A percentile compares a stretch with the other conserved stretches of the same genome.
Evolutionary conservation across 2,888 invertebrate species (phyloP).

Genomic region (Melanotus villosus): DNA sequence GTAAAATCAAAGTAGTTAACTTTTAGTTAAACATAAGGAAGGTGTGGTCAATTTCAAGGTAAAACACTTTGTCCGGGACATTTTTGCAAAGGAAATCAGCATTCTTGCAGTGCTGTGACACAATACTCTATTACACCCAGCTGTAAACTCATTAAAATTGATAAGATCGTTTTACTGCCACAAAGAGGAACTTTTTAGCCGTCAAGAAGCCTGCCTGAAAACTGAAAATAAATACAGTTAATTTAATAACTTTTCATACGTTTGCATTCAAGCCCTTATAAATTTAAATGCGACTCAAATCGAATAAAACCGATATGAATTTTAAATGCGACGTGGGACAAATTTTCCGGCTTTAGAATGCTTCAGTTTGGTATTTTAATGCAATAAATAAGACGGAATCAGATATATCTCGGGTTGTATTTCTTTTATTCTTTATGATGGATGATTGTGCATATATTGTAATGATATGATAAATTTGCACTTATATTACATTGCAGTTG

Average conservation of each 20-base stretch:
- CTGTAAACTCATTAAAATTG: constrained; percentile 41
- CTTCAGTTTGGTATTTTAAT: constrained; percentile 1
- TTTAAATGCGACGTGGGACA: background rate
- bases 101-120: constrained; percentile 37
- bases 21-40: constrained; percentile 20
- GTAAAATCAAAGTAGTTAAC: background rate
- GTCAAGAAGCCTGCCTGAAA: constrained; percentile 1
- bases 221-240: background rate
- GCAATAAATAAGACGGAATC: background rate
- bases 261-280: background rate
- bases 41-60: constrained; percentile 43
- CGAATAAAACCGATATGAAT: background rate
- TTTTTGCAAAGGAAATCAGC: constrained; percentile 38
- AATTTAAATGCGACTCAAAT: background rate
- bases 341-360: background rate
- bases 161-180: constrained; percentile 21
- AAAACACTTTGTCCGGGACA: constrained; percentile 30
- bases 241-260: background rate
- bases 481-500: background rate
- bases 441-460: constrained; percentile 9
- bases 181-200: background rate
- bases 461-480: constrained; percentile 7
- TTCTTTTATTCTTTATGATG: background rate
- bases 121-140: constrained; percentile 31
- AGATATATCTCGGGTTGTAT: background rate